Conservation (phyloP, 2,797 vertebrate species). For the Falco cherrug region DNA sequence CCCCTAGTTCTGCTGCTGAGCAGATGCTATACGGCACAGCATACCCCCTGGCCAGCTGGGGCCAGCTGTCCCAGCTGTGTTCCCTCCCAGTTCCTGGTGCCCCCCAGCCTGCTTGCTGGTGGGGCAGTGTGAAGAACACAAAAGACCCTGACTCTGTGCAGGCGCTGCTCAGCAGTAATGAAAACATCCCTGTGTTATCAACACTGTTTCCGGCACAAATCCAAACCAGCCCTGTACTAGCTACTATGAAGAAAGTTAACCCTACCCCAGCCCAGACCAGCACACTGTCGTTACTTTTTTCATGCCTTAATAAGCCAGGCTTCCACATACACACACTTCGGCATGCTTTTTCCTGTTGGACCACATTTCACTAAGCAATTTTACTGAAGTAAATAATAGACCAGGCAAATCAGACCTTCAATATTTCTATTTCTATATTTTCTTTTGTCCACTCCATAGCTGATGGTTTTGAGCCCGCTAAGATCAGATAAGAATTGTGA, state of each 20-base stretch:
- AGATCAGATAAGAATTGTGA: not conserved
- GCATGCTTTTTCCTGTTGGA: not conserved
- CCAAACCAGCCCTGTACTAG: not conserved
- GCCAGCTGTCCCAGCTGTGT: not conserved
- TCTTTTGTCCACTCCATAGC: not conserved
- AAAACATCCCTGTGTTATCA: not conserved
- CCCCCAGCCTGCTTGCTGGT: fast-evolving
- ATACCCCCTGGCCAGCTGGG: not conserved
- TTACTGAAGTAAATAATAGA: not conserved
- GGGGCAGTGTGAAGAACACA: not conserved
- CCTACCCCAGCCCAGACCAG: not conserved
- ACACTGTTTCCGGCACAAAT: not conserved
- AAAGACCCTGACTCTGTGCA: not conserved
- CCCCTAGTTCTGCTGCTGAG: not conserved
- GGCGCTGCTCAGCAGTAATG: not conserved
- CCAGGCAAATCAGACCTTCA: not conserved
- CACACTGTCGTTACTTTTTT: not conserved
- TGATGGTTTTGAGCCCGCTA: not conserved
- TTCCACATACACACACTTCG: not conserved
- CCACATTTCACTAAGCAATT: not conserved
- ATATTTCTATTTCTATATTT: not conserved
- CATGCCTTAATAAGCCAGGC: not conserved
- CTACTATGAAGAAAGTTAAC: not conserved
- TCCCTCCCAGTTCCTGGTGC: not conserved
- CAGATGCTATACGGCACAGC: not conserved